A percentile compares a stretch with the other conserved stretches of the same genome.
Evolutionary conservation across 2,888 invertebrate species (phyloP).

Genomic region (Drosophila koepferae): DNA sequence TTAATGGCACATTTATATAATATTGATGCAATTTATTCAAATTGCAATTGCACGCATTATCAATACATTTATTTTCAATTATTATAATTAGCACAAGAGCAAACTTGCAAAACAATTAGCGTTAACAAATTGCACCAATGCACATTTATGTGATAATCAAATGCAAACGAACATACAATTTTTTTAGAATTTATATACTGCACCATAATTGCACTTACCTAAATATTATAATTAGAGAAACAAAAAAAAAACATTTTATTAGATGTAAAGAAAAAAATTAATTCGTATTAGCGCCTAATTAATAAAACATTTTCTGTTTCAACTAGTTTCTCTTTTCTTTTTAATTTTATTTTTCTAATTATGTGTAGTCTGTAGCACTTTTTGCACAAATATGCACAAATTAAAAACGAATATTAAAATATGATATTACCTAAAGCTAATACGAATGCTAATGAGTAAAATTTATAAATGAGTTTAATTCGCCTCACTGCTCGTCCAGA

Average conservation of each 20-base stretch:
- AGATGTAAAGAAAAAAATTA: conserved; percentile 21
- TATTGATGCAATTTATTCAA: conserved; percentile 34
- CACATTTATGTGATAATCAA: conserved; percentile 78
- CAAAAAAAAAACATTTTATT: conserved; percentile 1
- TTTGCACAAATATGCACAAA: conserved; percentile 51
- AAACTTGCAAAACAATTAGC: conserved; percentile 70
- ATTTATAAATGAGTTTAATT: conserved; percentile 19
- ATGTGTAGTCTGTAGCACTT: conserved; percentile 45
- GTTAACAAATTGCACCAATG: conserved; percentile 68
- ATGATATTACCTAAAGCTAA: conserved; percentile 17
- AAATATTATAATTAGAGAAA: conserved; percentile 19
- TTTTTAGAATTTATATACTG: conserved; percentile 49
- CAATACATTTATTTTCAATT: conserved; percentile 49
- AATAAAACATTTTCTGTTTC: conserved; percentile 40
- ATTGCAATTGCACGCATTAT: conserved; percentile 38
- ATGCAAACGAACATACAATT: conserved; percentile 46
- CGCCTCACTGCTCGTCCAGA: conserved; percentile 23
- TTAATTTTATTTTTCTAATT: conserved; percentile 12
- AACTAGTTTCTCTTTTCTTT: conserved; percentile 16
- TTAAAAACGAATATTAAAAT: background rate
- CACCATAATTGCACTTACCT: conserved; percentile 74
- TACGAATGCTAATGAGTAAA: conserved; percentile 29
- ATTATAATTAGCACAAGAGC: conserved; percentile 32
- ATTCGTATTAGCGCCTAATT: conserved; percentile 58
- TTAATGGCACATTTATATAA: conserved; percentile 15